Evolutionary conservation across 2,888 invertebrate species (phyloP).

Genomic region (Odontocerum albicorne): DNA sequence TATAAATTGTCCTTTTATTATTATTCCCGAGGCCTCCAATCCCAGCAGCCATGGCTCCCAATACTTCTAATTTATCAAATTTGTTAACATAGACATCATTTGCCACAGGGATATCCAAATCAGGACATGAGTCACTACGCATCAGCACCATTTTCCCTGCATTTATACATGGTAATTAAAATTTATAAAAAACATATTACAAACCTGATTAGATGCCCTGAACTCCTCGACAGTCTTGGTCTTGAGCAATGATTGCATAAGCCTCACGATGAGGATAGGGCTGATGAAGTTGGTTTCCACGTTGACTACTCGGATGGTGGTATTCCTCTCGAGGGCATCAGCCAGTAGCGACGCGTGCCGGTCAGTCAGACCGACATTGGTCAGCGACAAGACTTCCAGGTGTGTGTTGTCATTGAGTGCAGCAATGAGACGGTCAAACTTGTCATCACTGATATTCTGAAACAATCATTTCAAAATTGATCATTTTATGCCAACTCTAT

Average conservation of each 20-base stretch:
- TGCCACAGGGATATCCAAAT: no score
- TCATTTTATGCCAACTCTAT: no score
- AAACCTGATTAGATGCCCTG: conserved; percentile 95
- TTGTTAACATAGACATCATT: no score
- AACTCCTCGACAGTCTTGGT: conserved; percentile 91
- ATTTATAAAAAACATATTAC: no score
- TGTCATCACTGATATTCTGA: conserved; percentile 95
- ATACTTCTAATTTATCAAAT: no score
- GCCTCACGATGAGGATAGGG: conserved; percentile 81
- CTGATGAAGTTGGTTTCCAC: conserved; percentile 98
- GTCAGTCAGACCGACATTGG: conserved; percentile 93
- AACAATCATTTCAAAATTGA: no score
- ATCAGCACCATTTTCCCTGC: no score
- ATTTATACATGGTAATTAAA: no score
- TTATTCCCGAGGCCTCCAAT: no score
- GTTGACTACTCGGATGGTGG: conserved; percentile 79
- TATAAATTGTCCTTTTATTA: no score
- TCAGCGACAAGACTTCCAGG: conserved; percentile 87
- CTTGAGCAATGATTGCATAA: conserved; percentile 83
- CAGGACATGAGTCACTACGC: no score
- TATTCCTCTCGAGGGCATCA: conserved; percentile 80
- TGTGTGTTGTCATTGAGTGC: conserved; percentile 88
- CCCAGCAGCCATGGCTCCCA: no score
- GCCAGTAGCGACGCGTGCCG: conserved; percentile 80
- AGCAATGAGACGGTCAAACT: conserved; percentile 86